Evolutionary conservation across 2,797 vertebrate species (phyloP), one percentile per base, ranked within the genome.

Genomic region (Hydrophis major): DNA sequence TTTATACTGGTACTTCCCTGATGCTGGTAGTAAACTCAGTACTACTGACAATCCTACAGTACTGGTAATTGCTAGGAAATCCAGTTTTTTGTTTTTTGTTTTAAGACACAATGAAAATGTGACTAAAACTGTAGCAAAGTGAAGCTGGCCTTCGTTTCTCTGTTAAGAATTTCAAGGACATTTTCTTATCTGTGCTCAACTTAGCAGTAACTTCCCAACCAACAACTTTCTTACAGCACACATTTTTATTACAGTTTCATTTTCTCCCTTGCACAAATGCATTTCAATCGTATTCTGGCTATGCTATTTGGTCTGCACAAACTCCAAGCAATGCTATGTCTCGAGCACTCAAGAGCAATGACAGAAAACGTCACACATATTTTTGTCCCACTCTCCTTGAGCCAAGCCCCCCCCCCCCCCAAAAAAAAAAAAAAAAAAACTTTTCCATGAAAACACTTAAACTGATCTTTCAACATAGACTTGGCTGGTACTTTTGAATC

Each of bases 271-370:
- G 74, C 66, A 18, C 12, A 86, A 57, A 90, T 95, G 92, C 50
- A 90, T 92, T 86, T 94, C 89, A 16, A 57, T 93, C 93, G 59
- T 90, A 89, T 28, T 20, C 88, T 95, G 93, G 92, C 42, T 42
- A 59, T 69, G 37, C 91, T 47, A 86, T 60, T 89, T 89, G 47
- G n/a, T 56, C n/a, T 55, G 5, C 28, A 1, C 32, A 86, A 28
- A 53, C 37, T 66, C 55, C 18, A 47, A 74, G 14, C 10, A 14
- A 60, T 16, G 11, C 4, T 59, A 37, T 42, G 47, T 6, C 91
- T 32, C 3, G 7, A 69, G 22, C 50, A 28, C 61, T 56, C 20
- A 32, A 27, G 32, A 7, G 74, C 32, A 83, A 4, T 50, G 4
- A 37, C 55, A 61, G 18, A 56, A 47, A 89, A 89, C 37, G 28